A percentile compares a stretch with the other conserved stretches of the same genome.
These are phyloP conservation scores for Neoseiulus cucumeris DNA, from an alignment of 1,140 invertebrate genomes.

Conservation along the genomic window DNA sequence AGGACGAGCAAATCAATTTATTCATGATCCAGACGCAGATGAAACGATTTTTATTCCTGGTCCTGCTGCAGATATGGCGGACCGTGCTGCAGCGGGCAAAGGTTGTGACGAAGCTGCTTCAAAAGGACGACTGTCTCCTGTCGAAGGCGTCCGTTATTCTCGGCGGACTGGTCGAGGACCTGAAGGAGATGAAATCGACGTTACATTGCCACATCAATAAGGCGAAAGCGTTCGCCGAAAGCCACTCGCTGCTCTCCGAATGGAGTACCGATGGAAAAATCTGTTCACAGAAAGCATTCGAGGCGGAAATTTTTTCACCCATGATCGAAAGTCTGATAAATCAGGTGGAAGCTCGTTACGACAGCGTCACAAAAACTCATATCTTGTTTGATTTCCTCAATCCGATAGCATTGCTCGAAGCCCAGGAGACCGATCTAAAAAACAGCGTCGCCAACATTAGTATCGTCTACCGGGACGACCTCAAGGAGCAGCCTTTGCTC, in stretches of 20 bases:
- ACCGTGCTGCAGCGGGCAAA: neutral
- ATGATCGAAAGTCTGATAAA: constrained; percentile 8
- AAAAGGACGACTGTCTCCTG: constrained; percentile 1
- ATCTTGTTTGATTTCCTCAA: neutral
- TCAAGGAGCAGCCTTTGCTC: neutral
- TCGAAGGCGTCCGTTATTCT: constrained; percentile 3
- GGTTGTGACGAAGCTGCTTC: constrained; percentile 1
- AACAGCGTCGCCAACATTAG: constrained; percentile 8
- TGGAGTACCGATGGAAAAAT: constrained; percentile 3
- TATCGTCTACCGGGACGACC: constrained; percentile 3
- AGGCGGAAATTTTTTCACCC: neutral
- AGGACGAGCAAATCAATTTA: neutral
- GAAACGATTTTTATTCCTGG: neutral
- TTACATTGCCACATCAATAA: neutral
- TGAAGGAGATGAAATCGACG: constrained; percentile 7
- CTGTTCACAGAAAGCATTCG: constrained; percentile 7
- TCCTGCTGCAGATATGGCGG: constrained; percentile 7
- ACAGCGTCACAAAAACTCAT: constrained; percentile 5
- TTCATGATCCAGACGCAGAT: neutral
- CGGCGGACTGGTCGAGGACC: constrained; percentile 1
- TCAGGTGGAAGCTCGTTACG: constrained; percentile 4
- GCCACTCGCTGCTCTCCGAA: neutral
- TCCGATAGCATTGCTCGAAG: neutral
- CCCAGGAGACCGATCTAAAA: neutral
- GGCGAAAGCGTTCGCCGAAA: constrained; percentile 8